Evolutionary conservation across 2,797 vertebrate genomes (phyloP), one percentile per base, ranked within the genome.

Genomic region (Acrossocheilus fasciatus): DNA sequence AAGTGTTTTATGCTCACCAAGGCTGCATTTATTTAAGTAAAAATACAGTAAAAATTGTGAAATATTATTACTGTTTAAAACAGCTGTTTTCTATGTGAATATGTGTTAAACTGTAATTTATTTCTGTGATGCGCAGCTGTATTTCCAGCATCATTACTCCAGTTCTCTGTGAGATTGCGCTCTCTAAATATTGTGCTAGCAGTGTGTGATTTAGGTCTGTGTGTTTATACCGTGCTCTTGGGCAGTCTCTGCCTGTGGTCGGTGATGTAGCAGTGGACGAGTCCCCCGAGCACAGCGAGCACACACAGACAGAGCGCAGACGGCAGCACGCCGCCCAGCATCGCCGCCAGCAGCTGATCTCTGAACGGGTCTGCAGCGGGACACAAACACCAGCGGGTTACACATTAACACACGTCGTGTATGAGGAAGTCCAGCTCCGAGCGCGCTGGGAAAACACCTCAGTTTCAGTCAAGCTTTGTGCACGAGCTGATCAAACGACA

Each of bases 211-310:
- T 57, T 8, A 57, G 54, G 59, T 26, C 2, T 2, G 50, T 43
- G 47, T 59, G 52, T 74, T 6, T 0, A 2, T 73, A 92, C 91
- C 80, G 87, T 80, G 66, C 83, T 89, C 34, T 62, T 69, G 45
- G 91, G 91, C 9, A 47, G 88, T 36, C 30, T 83, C 52, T 84
- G 89, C 36, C 69, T 88, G 85, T 88, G 89, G 50, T 89, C 87
- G 12, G 70, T 91, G 83, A 92, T 80, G 82, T 92, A 91, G 68
- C 88, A 87, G 86, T 90, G 91, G 30, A 86, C 18, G 18, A 90
- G 75, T 3, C 87, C 87, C 26, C 62, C 86, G 14, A 86, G 74
- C 14, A 87, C 34, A 23, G 79, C 30, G 20, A 92, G 68, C 3
- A 89, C 36, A 80, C 91, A 91, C 47, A 91, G 9, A 52, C 87